Base-by-base conservation (phyloP, 2,888 invertebrate species). In the Notocelia uddmanniana region DNA sequence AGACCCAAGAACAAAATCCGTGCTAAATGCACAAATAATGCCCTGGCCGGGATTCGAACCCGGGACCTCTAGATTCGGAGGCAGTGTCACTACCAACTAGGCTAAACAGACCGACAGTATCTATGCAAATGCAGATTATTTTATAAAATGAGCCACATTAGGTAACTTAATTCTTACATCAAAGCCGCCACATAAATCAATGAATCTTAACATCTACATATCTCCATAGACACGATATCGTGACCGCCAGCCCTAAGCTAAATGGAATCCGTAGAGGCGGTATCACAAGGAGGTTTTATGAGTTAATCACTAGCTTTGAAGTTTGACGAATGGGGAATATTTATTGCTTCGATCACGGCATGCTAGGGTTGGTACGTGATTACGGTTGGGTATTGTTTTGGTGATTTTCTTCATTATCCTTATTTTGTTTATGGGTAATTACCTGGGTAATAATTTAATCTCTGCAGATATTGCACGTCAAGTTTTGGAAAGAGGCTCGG, bases 231-330 rank as follows among this genome's bases (percentile, higher is more conserved):
- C n/a, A 69, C 48, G 58, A 52, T 89, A 74, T 87, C 91, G 91
- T 91, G 91, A 75, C 85, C 78, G 76, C 78, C 76, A 79, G 76
- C 83, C 78, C 80, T 87, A 81, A 82, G 74, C 72, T 76, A 81
- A 79, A 79, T 76, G 71, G 72, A 76, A 78, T 78, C 79, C 78
- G 60, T 70, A 75, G 75, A 74, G 74, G 75, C 76, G 74, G 78
- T 76, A 78, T 78, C 81, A 80, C 81, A 80, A 79, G 82, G 82
- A 80, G 80, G 79, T 83, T 90, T 90, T 91, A 92, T 89, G 88
- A 88, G 89, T 90, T 92, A 92, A 93, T 93, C 91, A 87, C 82
- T 79, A 78, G 80, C 84, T 89, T 90, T 88, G 89, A 91, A 90
- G 86, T 92, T 92, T 92, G 92, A 92, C 89, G 89, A 85, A 92